Evolutionary conservation across 1,140 invertebrate genomes (phyloP).

Genomic region (Drosophila serrata): DNA sequence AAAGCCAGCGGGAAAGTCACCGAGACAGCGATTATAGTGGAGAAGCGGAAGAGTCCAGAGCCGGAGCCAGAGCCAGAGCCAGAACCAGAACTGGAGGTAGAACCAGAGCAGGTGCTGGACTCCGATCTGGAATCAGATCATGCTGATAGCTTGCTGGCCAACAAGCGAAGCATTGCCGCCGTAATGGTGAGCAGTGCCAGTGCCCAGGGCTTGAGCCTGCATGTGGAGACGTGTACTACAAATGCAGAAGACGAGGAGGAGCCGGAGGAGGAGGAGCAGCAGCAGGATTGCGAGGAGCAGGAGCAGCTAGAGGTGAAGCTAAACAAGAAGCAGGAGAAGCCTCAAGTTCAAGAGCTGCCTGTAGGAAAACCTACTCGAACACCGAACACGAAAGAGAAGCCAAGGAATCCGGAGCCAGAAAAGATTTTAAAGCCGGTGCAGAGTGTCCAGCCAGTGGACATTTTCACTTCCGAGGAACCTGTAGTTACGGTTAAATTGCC

Average conservation of each 20-base stretch:
- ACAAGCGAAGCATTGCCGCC: conserved; percentile 52
- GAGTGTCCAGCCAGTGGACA: background rate
- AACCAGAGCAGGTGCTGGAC: background rate
- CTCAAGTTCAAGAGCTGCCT: background rate
- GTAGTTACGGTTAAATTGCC: background rate
- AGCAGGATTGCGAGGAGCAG: background rate
- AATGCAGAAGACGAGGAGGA: conserved; percentile 7
- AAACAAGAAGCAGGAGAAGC: background rate
- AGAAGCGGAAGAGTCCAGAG: conserved; percentile 7
- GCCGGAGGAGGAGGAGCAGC: background rate
- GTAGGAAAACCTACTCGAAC: background rate
- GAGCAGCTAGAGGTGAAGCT: background rate
- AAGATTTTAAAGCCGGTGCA: background rate
- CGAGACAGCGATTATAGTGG: conserved; percentile 1
- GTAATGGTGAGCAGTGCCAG: conserved; percentile 69
- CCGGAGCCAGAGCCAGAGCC: conserved; percentile 22
- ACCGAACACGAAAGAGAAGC: background rate
- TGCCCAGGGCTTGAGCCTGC: conserved; percentile 62
- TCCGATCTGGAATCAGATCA: conserved; percentile 49
- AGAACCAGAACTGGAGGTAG: background rate
- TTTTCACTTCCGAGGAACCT: background rate
- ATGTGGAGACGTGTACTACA: conserved; percentile 40
- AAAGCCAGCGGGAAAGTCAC: conserved; percentile 18
- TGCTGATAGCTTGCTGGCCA: conserved; percentile 59
- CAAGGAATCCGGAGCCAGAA: background rate